Percentiles rank a stretch among this genome's conserved stretches.
Conservation (phyloP, 2,888 invertebrate genomes). For the Alviniconcha strummeri region DNA sequence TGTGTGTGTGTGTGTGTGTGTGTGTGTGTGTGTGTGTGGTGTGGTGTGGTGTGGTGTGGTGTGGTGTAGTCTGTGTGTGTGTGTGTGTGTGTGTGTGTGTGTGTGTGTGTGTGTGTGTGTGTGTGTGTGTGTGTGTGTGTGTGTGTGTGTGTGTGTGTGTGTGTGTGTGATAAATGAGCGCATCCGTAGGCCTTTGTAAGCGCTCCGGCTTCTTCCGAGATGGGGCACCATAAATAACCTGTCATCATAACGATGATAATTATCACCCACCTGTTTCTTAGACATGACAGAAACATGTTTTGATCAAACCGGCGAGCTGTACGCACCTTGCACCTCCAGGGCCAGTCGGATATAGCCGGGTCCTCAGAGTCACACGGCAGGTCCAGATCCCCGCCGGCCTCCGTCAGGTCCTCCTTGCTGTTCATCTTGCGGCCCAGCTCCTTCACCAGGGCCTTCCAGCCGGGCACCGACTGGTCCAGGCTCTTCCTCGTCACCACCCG, state of each 20-base stretch:
- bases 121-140: neutral
- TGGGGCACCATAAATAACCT: too few species aligned
- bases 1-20: too few species aligned
- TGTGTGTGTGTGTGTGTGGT: too few species aligned
- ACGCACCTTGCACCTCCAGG: slow-evolving; percentile 27
- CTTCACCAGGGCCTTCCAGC: slow-evolving; percentile 22
- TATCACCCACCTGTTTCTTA: too few species aligned
- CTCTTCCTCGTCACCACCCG: neutral
- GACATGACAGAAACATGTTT: too few species aligned
- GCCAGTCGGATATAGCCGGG: slow-evolving; percentile 1
- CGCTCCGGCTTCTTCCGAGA: too few species aligned
- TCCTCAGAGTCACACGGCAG: slow-evolving; percentile 16
- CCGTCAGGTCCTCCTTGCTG: slow-evolving; percentile 23
- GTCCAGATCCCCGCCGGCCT: neutral
- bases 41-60: neutral
- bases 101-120: slow-evolving; percentile 7
- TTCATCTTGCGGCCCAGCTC: slow-evolving; percentile 21
- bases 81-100: slow-evolving; percentile 7
- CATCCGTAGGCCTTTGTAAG: too few species aligned
- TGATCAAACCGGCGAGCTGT: too few species aligned
- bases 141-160: neutral
- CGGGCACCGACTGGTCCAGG: neutral
- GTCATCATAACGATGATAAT: too few species aligned
- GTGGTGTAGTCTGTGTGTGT: slow-evolving; percentile 8
- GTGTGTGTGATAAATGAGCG: neutral